Evolutionary conservation across 2,113 vertebrate species (phyloP), one percentile per base, ranked within the genome.

Genomic region (Phyllostomus discolor): DNA sequence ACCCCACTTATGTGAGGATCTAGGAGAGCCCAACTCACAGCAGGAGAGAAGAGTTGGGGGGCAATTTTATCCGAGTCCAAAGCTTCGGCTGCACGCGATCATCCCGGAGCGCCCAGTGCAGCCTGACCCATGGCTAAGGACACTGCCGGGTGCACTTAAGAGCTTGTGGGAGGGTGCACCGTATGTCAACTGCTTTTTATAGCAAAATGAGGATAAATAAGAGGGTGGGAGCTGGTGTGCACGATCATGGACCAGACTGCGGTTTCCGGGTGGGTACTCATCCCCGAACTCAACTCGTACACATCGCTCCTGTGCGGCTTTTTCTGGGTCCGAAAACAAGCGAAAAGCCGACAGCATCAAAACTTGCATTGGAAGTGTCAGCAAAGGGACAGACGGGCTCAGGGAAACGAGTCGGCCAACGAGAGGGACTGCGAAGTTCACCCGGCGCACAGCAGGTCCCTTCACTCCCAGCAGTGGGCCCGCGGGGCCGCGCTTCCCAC

Each of bases 211-310:
- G 20, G 8, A 24, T 24, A 59, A 59, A 57, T 22, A 31, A n/a
- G 26, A n/a, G 46, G 26, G 20, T 7, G 41, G 31, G 72, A 66
- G 57, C 26, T 7, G 80, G 33, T 0, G 35, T 26, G 12, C 41
- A 31, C 1, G 19, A 35, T 14, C 19, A 28, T 0, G 20, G 70
- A 24, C 26, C 2, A 50, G 41, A 26, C 6, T 3, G 10, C 1
- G 35, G 70, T 57, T 69, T 48, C 38, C 14, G 8, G 67, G n/a
- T 14, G 20, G 2, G 19, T 1, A 6, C 28, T 70, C 19, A 28
- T 35, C 33, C 35, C 57, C 43, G 12, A 31, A 78, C 16, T 67
- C 59, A 57, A 46, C 7, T 2, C 35, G n/a, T 20, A 6, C 2
- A 15, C 12, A 19, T 11, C 38, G 50, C 15, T 54, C 57, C 22